phyloP scores from a whole-genome alignment of 1,140 invertebrate genomes.

The Temnothorax nylanderi region DNA sequence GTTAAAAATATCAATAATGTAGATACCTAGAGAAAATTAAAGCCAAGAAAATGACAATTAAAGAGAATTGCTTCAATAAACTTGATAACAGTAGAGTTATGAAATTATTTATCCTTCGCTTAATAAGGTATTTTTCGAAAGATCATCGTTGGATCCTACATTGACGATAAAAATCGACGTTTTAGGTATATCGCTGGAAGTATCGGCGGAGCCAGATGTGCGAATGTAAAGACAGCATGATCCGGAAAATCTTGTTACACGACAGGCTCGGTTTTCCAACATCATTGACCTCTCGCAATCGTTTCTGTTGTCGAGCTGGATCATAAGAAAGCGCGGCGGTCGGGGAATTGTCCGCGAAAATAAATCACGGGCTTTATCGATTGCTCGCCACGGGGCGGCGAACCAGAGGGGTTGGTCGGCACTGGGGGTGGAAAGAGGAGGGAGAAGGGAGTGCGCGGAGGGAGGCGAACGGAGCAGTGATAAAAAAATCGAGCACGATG shows the following conservation, averaged over 20 bases:
- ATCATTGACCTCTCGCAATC: background rate
- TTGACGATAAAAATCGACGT: conserved; percentile 1
- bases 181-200: background rate
- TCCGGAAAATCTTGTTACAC: conserved; percentile 20
- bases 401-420: background rate
- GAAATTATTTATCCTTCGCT: background rate
- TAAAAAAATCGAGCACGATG: conserved; percentile 66
- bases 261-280: conserved; percentile 4
- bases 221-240: background rate
- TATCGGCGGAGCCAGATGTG: background rate
- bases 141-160: background rate
- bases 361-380: conserved; percentile 72
- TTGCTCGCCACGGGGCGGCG: conserved; percentile 46
- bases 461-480: conserved; percentile 14
- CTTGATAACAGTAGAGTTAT: background rate
- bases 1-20: background rate
- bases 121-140: background rate
- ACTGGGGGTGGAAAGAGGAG: background rate
- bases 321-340: conserved; percentile 35
- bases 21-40: background rate
- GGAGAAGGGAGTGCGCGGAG: background rate
- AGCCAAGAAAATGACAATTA: background rate
- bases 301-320: background rate
- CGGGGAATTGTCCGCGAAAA: conserved; percentile 47
- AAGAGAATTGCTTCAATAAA: background rate